Conservation (phyloP, 2,113 vertebrate genomes). For the Emberiza fucata region DNA sequence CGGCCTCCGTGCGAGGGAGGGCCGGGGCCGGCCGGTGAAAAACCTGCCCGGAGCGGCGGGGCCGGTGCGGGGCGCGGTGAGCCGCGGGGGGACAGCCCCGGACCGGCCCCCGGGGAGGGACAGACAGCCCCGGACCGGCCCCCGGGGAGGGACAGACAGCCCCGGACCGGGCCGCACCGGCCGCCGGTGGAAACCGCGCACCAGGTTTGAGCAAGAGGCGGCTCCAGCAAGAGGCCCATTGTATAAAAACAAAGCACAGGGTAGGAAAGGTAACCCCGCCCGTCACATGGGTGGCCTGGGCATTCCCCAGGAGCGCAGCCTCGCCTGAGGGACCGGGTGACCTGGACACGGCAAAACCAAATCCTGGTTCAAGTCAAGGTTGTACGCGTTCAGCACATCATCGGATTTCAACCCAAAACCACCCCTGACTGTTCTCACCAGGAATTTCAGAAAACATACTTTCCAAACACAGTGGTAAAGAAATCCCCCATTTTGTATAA, state of each 20-base stretch:
- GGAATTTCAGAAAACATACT: not conserved
- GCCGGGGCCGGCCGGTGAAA: not conserved
- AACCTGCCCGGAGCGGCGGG: too few species aligned
- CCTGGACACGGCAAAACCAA: accelerated
- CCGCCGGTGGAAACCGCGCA: accelerated
- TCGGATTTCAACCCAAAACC: not conserved
- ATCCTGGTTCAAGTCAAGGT: accelerated
- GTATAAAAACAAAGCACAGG: not conserved
- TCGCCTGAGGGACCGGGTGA: accelerated
- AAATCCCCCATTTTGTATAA: accelerated
- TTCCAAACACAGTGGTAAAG: not conserved
- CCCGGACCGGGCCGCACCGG: not conserved
- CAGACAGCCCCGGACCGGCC: not conserved
- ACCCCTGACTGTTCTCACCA: not conserved
- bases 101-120: too few species aligned
- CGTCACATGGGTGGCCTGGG: accelerated
- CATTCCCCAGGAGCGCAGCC: accelerated
- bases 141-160: too few species aligned
- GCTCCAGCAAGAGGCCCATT: accelerated
- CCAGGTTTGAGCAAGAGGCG: not conserved
- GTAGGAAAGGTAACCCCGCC: accelerated
- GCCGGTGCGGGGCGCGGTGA: not conserved
- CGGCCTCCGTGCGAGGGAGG: too few species aligned
- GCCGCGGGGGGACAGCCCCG: not conserved
- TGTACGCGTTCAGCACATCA: accelerated